Percentiles rank a stretch among this genome's conserved stretches.
Conservation (phyloP, 2,888 invertebrate genomes). For the Holacanthella duospinosa region DNA sequence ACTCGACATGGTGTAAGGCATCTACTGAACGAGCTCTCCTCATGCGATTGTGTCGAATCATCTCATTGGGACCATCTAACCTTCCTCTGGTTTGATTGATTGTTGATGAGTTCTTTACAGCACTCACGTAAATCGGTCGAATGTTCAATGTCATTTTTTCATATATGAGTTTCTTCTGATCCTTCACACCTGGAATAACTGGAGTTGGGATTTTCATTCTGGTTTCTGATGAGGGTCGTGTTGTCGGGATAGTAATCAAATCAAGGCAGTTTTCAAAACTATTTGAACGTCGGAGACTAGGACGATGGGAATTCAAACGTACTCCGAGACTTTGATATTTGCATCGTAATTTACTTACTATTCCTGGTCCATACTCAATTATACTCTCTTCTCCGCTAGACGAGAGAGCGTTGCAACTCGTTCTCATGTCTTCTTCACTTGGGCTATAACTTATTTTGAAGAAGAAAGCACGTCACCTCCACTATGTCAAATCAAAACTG, state of each 20-base stretch:
- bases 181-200: slow-evolving; percentile 5
- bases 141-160: slow-evolving; percentile 7
- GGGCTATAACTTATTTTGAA: no score
- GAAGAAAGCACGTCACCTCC: no score
- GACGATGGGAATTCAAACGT: slow-evolving; percentile 53
- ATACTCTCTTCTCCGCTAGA: slow-evolving; percentile 32
- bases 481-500: no score
- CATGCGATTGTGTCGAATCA: slow-evolving; percentile 48
- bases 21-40: slow-evolving; percentile 80
- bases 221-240: background rate
- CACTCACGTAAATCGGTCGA: background rate
- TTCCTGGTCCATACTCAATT: slow-evolving; percentile 68
- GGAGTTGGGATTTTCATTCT: slow-evolving; percentile 12
- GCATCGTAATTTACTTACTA: slow-evolving; percentile 75
- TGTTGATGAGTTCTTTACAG: background rate
- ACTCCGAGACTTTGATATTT: slow-evolving; percentile 75
- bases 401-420: background rate
- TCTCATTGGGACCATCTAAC: slow-evolving; percentile 41
- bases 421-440: background rate
- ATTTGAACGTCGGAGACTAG: slow-evolving; percentile 66
- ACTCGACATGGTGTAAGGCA: slow-evolving; percentile 47
- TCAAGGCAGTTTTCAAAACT: slow-evolving; percentile 76
- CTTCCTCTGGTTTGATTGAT: background rate
- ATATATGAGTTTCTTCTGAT: no score
- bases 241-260: slow-evolving; percentile 39